Conservation (phyloP, 1,140 invertebrate species). For the Rhagoletis pomonella region DNA sequence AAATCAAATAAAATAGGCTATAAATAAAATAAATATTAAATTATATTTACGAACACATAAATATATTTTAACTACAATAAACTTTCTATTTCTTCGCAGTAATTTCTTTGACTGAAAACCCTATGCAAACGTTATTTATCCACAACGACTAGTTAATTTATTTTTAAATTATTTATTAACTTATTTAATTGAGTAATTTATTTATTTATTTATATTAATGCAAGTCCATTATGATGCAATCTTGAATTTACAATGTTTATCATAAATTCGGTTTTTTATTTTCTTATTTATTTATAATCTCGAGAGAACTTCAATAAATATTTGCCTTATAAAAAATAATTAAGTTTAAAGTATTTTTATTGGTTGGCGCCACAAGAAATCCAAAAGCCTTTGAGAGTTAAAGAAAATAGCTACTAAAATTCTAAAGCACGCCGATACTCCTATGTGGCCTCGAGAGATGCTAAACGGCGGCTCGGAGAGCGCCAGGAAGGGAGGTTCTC, state of each 20-base stretch:
- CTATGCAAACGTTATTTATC: conserved; percentile 36
- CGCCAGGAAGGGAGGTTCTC: too few relatives aligned
- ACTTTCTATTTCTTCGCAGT: background rate
- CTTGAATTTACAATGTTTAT: conserved; percentile 44
- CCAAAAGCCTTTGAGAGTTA: too few relatives aligned
- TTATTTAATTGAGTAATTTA: conserved; percentile 35
- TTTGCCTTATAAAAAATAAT: background rate
- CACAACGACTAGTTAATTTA: conserved; percentile 35
- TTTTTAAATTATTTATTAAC: conserved; percentile 31
- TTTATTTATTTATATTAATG: conserved; percentile 17
- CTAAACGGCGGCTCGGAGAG: too few relatives aligned
- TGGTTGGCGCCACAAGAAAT: too few relatives aligned
- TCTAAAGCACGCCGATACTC: too few relatives aligned
- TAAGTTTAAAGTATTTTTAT: too few relatives aligned
- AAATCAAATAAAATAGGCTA: background rate
- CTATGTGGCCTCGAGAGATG: too few relatives aligned
- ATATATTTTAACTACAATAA: background rate
- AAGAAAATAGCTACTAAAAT: too few relatives aligned
- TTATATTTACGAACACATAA: background rate
- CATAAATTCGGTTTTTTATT: conserved; percentile 14
- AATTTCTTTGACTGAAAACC: conserved; percentile 20
- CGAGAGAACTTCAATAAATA: conserved; percentile 34
- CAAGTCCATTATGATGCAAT: background rate
- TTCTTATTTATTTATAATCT: conserved; percentile 43
- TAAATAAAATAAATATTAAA: conserved; percentile 2